phyloP scores from a whole-genome alignment of 2,888 invertebrate genomes.

The Drosophila mercatorum region DNA sequence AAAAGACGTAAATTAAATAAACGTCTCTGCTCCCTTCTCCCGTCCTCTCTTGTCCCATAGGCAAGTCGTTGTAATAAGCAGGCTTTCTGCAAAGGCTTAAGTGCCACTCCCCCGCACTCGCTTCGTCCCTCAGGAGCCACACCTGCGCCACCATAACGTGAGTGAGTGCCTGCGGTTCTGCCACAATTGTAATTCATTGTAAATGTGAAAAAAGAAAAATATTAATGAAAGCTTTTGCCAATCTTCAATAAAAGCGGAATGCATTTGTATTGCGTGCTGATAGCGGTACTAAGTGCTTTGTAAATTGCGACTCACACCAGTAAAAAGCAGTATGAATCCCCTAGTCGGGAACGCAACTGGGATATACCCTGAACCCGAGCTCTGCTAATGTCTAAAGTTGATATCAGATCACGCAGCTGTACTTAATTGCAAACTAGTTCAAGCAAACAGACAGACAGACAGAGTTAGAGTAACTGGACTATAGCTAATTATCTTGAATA shows the following conservation, averaged over 20 bases:
- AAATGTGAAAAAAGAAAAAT: conserved; percentile 34
- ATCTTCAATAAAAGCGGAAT: conserved; percentile 21
- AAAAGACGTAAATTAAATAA: conserved; percentile 35
- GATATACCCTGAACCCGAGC: background rate
- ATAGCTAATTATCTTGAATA: background rate
- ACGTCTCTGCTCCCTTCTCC: conserved; percentile 10
- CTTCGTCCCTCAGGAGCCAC: background rate
- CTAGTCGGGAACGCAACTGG: background rate
- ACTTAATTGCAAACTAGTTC: background rate
- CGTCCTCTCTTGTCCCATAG: background rate
- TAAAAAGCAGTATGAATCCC: background rate
- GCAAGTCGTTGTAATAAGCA: conserved; percentile 26
- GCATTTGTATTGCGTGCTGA: conserved; percentile 29
- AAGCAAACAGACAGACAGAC: background rate
- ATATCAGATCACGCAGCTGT: background rate
- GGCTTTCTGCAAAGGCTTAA: conserved; percentile 56
- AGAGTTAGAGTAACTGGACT: background rate
- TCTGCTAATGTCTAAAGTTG: background rate
- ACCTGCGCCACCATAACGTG: conserved; percentile 25
- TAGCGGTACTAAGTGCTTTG: conserved; percentile 26
- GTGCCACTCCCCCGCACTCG: conserved; percentile 10
- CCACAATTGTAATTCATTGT: conserved; percentile 41
- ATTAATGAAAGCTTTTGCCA: conserved; percentile 40
- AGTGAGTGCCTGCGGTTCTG: conserved; percentile 37
- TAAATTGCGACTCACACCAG: background rate